phyloP scores from a whole-genome alignment of 2,797 vertebrate species.

The Morelia viridis region DNA sequence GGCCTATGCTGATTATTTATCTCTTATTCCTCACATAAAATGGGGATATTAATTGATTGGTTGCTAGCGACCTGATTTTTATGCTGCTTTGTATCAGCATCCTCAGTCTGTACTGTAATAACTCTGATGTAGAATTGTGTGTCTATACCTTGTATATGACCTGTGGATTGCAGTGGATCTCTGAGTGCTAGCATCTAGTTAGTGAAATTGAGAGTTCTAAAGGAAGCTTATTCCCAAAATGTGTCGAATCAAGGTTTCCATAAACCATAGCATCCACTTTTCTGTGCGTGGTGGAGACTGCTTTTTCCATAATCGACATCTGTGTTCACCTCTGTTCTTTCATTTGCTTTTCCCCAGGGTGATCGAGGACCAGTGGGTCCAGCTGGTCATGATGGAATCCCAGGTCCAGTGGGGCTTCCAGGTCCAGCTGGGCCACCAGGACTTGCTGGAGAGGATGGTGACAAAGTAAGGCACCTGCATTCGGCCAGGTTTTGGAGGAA shows the following conservation, averaged over 20 bases:
- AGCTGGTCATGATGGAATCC: constrained; percentile 82
- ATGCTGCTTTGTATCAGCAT: background rate
- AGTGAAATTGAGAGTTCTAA: background rate
- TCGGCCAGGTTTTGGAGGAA: no score
- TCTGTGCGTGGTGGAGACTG: background rate
- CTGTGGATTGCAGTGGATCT: background rate
- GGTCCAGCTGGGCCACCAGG: constrained; percentile 80
- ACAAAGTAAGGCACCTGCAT: constrained; percentile 80
- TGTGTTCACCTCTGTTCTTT: background rate
- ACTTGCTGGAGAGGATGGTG: constrained; percentile 87
- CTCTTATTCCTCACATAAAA: background rate
- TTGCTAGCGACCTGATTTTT: background rate
- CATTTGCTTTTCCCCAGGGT: constrained; percentile 72
- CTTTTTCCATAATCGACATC: background rate
- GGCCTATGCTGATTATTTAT: background rate
- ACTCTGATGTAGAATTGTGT: background rate
- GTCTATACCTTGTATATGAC: background rate
- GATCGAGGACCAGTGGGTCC: constrained; percentile 84
- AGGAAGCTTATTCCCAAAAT: background rate
- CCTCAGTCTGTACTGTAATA: background rate
- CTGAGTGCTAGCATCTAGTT: background rate
- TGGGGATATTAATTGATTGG: background rate
- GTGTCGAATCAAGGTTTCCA: background rate
- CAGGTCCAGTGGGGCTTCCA: constrained; percentile 80
- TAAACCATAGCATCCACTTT: background rate